A percentile compares a stretch with the other conserved stretches of the same genome.
Conservation (phyloP, 2,888 invertebrate species). For the Caenorhabditis sp. region DNA sequence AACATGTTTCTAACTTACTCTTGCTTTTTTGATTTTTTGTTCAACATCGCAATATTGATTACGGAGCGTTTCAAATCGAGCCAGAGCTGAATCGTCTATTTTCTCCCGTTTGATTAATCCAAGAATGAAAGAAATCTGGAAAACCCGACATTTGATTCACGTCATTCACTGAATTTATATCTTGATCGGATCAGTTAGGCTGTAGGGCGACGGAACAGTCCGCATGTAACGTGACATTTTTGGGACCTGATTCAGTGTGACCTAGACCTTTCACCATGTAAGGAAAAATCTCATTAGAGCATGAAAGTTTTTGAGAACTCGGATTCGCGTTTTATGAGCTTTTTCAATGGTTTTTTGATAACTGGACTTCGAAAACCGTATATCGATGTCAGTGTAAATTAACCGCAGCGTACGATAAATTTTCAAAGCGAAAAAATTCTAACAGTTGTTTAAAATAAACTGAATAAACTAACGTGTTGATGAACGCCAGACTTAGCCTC, state of each 20-base stretch:
- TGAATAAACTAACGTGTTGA: conserved; percentile 10
- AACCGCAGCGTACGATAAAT: too few relatives aligned
- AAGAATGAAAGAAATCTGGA: conserved; percentile 18
- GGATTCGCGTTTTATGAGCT: too few relatives aligned
- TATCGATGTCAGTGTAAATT: too few relatives aligned
- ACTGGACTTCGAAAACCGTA: too few relatives aligned
- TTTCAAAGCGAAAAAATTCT: background rate
- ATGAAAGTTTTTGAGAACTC: too few relatives aligned
- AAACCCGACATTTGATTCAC: background rate
- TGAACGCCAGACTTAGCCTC: conserved; percentile 25
- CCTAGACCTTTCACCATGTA: too few relatives aligned
- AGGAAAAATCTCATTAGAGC: too few relatives aligned
- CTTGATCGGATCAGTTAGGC: background rate
- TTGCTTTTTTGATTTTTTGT: conserved; percentile 26
- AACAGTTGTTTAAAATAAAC: too few relatives aligned
- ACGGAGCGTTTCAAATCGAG: conserved; percentile 29
- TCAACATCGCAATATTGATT: conserved; percentile 34
- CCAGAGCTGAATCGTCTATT: conserved; percentile 17
- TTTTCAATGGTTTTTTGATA: too few relatives aligned
- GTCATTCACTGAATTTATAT: background rate
- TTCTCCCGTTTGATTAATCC: conserved; percentile 12
- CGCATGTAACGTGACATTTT: too few relatives aligned
- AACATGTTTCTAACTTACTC: conserved; percentile 16
- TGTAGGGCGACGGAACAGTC: too few relatives aligned
- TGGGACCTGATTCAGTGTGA: too few relatives aligned